Conservation (phyloP, 2,888 invertebrate species). For the Tyria jacobaeae region DNA sequence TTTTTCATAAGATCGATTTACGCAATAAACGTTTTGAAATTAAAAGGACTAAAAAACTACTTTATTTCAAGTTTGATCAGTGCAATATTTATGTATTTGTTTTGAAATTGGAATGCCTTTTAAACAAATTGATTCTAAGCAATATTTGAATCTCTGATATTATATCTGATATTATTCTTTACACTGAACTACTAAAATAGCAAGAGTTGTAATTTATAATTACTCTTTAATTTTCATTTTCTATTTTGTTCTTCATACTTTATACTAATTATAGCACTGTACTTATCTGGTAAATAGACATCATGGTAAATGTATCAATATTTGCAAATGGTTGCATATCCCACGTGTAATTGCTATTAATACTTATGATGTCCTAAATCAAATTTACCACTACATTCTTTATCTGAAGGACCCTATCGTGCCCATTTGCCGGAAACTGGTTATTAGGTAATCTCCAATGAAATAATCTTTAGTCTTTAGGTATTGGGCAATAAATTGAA, state of each 20-base stretch:
- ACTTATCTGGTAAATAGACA: slow-evolving; percentile 4
- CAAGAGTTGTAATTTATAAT: slow-evolving; percentile 7
- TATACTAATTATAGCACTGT: not conserved
- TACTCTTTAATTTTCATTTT: not conserved
- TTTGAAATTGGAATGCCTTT: not conserved
- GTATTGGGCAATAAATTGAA: no score
- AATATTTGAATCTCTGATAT: no score
- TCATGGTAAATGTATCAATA: not conserved
- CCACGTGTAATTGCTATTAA: not conserved
- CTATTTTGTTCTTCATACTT: not conserved
- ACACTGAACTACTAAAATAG: not conserved
- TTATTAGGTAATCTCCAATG: no score
- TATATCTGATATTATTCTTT: not conserved
- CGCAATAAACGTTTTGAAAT: no score
- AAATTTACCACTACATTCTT: not conserved
- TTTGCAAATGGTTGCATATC: no score
- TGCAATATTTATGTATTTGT: no score
- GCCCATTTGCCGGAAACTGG: not conserved
- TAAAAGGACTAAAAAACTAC: no score
- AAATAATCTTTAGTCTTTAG: no score
- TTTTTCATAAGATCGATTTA: no score
- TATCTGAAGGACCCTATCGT: not conserved
- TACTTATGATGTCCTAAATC: not conserved
- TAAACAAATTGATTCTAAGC: not conserved
- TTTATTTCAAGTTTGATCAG: no score